These are phyloP conservation scores for Dasyurus viverrinus DNA, from an alignment of 2,113 vertebrate species.

Conservation along the genomic window DNA sequence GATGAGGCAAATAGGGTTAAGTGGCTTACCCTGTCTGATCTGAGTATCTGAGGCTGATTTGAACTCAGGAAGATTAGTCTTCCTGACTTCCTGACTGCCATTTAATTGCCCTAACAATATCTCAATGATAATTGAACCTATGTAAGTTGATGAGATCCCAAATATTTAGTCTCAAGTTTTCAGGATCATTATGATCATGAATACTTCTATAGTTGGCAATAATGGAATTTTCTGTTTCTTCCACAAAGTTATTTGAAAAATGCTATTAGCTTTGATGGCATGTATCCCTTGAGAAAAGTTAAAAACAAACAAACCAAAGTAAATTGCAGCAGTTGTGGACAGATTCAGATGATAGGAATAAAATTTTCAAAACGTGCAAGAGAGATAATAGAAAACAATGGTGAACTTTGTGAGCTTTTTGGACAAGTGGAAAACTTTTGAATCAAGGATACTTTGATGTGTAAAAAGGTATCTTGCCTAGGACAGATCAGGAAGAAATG, in stretches of 20 bases:
- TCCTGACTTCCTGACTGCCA: too few relatives aligned
- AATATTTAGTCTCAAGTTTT: background rate
- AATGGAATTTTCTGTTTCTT: background rate
- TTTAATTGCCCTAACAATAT: background rate
- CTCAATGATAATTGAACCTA: background rate
- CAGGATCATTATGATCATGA: background rate
- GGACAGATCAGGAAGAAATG: background rate
- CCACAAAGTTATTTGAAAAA: background rate
- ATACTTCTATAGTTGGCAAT: background rate
- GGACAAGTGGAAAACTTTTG: background rate
- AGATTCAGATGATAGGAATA: background rate
- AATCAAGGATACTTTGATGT: background rate
- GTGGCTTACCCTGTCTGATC: background rate
- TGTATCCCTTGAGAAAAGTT: background rate
- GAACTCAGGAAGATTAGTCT: background rate
- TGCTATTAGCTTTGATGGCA: background rate
- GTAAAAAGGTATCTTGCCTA: background rate
- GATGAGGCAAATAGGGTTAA: background rate
- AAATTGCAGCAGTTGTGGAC: background rate
- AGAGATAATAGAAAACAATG: background rate
- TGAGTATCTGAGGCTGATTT: background rate
- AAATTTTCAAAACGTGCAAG: background rate
- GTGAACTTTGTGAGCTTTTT: background rate
- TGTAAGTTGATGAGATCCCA: background rate
- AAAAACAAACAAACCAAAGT: background rate